Conservation (phyloP, 2,113 vertebrate genomes). For the Rhinolophus ferrumequinum region DNA sequence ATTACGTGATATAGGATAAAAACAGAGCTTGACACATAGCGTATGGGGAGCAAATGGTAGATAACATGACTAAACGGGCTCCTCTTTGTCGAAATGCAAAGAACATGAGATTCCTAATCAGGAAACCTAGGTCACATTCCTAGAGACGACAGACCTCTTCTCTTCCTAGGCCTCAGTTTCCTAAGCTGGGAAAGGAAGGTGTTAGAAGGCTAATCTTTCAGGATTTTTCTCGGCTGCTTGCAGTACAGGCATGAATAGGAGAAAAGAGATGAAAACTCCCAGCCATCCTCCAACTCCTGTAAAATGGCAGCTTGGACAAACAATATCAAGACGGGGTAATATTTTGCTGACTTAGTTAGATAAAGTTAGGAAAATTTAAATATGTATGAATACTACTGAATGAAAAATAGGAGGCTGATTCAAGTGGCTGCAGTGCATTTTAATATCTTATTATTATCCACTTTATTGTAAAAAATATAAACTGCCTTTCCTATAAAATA, state of each 20-base stretch:
- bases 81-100: background rate
- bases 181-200: background rate
- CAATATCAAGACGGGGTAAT: constrained; percentile 63
- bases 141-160: background rate
- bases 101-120: background rate
- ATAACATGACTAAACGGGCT: background rate
- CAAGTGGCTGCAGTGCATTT: constrained; percentile 67
- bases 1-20: background rate
- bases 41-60: background rate
- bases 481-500: constrained; percentile 20
- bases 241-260: background rate
- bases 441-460: constrained; percentile 78
- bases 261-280: background rate
- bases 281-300: background rate
- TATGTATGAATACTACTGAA: constrained; percentile 75
- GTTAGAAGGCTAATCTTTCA: background rate
- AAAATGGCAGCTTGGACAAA: constrained; percentile 55
- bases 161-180: background rate
- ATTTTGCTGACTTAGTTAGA: constrained; percentile 63
- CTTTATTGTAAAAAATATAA: constrained; percentile 56
- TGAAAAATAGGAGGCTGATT: constrained; percentile 70
- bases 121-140: background rate
- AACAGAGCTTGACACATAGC: background rate
- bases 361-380: constrained; percentile 70
- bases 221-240: background rate